A percentile compares a stretch with the other conserved stretches of the same genome.
These are phyloP conservation scores for Otis tarda DNA, from an alignment of 2,113 vertebrate species.

Conservation along the genomic window DNA sequence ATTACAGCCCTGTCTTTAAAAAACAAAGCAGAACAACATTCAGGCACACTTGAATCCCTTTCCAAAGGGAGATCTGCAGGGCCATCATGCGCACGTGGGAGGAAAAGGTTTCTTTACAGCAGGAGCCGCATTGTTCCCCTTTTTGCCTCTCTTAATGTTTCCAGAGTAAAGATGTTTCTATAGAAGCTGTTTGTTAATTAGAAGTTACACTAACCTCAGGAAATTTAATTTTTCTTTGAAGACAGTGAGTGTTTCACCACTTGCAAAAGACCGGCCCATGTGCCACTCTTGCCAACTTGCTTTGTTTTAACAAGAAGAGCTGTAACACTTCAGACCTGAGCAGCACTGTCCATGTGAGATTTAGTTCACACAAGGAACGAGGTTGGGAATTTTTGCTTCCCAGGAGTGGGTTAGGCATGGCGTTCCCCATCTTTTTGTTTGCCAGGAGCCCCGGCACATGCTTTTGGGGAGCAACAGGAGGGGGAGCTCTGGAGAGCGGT, in stretches of 20 bases:
- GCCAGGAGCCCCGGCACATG: background rate
- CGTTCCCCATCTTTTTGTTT: background rate
- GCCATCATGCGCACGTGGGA: background rate
- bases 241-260: background rate
- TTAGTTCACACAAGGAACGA: background rate
- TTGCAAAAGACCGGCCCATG: background rate
- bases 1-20: background rate
- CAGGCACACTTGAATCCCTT: too few relatives aligned
- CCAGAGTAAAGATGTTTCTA: background rate
- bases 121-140: background rate
- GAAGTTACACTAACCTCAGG: background rate
- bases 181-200: background rate
- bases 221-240: background rate
- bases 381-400: background rate
- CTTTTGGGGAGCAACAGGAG: rapidly evolving
- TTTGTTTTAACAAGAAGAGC: background rate
- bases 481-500: background rate
- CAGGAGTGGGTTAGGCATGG: background rate
- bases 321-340: background rate
- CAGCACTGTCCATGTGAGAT: background rate
- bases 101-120: background rate
- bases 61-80: background rate
- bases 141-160: background rate
- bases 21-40: background rate
- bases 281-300: background rate